Evolutionary conservation across 1,140 invertebrate species (phyloP), one percentile per base, ranked within the genome.

Genomic region (Zaprionus africanus): DNA sequence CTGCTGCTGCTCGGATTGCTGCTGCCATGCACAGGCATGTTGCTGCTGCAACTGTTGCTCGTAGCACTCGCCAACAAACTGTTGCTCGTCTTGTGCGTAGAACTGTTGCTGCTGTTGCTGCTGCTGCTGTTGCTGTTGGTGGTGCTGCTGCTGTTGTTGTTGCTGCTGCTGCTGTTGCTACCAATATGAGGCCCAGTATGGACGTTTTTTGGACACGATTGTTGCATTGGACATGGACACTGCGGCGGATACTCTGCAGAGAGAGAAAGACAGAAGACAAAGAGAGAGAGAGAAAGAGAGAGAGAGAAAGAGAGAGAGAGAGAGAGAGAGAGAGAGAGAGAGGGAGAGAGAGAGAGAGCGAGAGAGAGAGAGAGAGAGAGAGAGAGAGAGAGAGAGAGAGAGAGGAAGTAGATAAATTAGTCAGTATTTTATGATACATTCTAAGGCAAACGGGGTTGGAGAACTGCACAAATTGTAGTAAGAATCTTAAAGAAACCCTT

Each of bases 161-260:
- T 91, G 88, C 49, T 90, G 85, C 58, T 90, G 85, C 58, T 86
- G 81, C 78, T 92, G 91, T 91, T 93, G 92, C 92, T 96, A 97
- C 97, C 96, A 97, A 96, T 97, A 97, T 96, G 97, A 96, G 97
- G 97, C 95, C 97, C 97, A 97, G 97, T 97, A 97, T 95, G 96
- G 96, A 96, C 97, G 97, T 98, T 98, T 98, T 97, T 98, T 98
- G 97, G 96, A 97, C 96, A 97, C 94, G 96, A 95, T 94, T 97
- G 96, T 86, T 91, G 96, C 94, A 97, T 95, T 93, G 96, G 96
- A 94, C 96, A 97, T 85, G 96, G 96, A 93, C 96, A 97, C 93
- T 95, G 94, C 71, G 94, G 93, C 87, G 93, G 93, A 93, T 92
- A 92, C 43, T 95, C 95, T 95, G 83, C 41, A 93, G 38, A 67